Percentiles rank a stretch among this genome's conserved stretches.
Evolutionary conservation across 2,113 vertebrate genomes (phyloP).

Genomic region (Campylomormyrus numenius): DNA sequence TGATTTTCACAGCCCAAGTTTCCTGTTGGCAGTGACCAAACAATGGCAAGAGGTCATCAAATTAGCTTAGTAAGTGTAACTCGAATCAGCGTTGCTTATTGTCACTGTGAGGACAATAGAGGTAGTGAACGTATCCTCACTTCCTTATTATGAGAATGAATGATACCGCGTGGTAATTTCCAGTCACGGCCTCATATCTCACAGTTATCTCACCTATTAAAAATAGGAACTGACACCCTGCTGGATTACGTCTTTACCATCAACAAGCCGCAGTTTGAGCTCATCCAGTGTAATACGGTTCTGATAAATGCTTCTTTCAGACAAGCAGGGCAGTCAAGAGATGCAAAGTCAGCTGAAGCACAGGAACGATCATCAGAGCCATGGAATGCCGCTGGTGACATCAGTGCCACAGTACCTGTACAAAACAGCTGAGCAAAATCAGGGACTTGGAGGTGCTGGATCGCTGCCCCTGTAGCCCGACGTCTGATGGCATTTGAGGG

Average conservation of each 20-base stretch:
- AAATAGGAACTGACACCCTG: neutral
- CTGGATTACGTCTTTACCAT: neutral
- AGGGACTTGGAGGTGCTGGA: neutral
- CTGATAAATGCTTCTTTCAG: neutral
- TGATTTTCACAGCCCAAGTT: neutral
- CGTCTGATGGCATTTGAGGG: neutral
- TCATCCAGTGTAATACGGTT: neutral
- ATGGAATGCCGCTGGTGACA: neutral
- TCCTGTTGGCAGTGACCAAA: neutral
- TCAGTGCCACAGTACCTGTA: neutral
- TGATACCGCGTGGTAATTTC: neutral
- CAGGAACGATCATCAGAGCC: neutral
- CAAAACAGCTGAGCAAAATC: neutral
- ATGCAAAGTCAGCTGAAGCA: neutral
- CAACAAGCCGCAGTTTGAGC: neutral
- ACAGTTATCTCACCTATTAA: neutral
- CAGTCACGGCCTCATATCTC: neutral
- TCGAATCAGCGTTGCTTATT: neutral
- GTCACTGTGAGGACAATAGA: neutral
- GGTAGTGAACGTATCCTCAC: neutral
- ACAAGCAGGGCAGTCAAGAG: neutral
- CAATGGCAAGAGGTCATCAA: neutral
- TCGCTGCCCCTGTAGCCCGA: neutral
- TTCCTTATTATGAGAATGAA: neutral
- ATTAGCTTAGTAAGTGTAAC: neutral